Percentiles rank a stretch among this genome's conserved stretches.
Evolutionary conservation across 2,797 vertebrate genomes (phyloP).

Genomic region (Sylvia borin): DNA sequence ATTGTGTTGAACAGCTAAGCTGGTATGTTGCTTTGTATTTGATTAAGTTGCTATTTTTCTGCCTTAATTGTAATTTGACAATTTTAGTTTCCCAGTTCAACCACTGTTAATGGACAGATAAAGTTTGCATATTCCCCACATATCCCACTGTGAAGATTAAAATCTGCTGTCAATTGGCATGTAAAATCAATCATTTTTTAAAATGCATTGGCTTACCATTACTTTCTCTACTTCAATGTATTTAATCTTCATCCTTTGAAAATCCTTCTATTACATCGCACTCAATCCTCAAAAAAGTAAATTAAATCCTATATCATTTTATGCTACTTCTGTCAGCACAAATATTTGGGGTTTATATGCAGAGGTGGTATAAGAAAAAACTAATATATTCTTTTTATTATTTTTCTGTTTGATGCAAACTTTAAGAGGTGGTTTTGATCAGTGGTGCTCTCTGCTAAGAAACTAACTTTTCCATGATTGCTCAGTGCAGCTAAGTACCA

Average conservation of each 20-base stretch:
- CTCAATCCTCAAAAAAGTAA: neutral
- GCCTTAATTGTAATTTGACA: constrained; percentile 34
- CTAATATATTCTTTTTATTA: neutral
- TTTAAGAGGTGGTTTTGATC: neutral
- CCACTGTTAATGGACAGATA: neutral
- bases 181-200: neutral
- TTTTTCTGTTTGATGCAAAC: neutral
- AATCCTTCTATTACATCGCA: neutral
- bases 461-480: neutral
- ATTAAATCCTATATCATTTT: neutral
- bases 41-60: constrained; percentile 20
- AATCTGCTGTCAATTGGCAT: neutral
- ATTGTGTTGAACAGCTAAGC: neutral
- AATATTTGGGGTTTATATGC: fast-evolving
- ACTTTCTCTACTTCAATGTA: neutral
- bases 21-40: neutral
- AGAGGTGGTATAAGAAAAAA: neutral
- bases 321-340: neutral
- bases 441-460: neutral
- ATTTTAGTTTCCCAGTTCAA: constrained; percentile 33
- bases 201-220: neutral
- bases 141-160: neutral
- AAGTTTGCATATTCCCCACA: neutral
- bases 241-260: neutral
- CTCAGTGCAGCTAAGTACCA: neutral